phyloP scores from a whole-genome alignment of 2,888 invertebrate genomes.

The Synanthedon myopaeformis region DNA sequence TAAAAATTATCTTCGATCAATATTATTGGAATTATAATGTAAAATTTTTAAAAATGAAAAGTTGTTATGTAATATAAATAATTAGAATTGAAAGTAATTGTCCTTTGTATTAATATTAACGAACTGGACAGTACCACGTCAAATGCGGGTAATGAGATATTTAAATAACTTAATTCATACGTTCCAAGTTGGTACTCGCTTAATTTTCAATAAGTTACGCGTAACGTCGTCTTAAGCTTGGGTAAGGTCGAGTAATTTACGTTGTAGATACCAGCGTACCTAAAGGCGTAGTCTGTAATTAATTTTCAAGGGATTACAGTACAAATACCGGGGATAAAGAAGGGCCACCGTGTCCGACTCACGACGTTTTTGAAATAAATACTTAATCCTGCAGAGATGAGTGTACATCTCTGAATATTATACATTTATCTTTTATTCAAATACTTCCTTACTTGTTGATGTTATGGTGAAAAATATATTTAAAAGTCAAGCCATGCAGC shows the following conservation, averaged over 20 bases:
- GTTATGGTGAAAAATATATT: no score
- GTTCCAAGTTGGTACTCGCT: background rate
- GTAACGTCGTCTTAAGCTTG: constrained; percentile 31
- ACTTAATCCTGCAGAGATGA: constrained; percentile 8
- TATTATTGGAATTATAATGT: no score
- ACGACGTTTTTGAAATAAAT: constrained; percentile 37
- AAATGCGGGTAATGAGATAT: background rate
- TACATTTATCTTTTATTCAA: no score
- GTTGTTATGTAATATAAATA: no score
- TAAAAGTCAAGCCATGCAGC: no score
- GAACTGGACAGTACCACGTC: no score
- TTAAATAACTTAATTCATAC: background rate
- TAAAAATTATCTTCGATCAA: no score
- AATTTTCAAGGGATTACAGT: constrained; percentile 62
- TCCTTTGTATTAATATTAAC: no score
- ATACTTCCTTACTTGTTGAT: no score
- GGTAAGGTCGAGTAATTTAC: constrained; percentile 34
- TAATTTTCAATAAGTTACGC: constrained; percentile 18
- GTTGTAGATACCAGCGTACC: constrained; percentile 18
- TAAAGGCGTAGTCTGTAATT: constrained; percentile 45
- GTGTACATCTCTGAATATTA: no score
- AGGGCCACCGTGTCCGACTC: constrained; percentile 32
- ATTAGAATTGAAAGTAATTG: no score
- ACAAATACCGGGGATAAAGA: constrained; percentile 52
- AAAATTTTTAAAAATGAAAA: no score